Evolutionary conservation across 2,113 vertebrate species (phyloP), one percentile per base, ranked within the genome.

Genomic region (Bambusicola thoracicus): DNA sequence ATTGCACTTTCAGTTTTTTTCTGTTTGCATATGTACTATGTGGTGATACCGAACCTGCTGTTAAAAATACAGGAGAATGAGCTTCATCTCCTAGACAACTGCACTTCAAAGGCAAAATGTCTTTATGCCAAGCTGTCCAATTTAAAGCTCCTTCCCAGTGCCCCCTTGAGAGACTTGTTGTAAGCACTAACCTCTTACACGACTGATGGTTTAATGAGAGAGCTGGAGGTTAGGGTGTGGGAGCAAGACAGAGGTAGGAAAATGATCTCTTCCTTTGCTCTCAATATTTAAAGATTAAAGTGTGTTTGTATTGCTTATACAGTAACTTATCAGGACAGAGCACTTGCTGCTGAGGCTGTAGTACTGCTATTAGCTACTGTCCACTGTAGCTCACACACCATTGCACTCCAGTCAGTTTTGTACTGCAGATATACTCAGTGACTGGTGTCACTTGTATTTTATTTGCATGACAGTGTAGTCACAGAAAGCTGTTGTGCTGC

Each of bases 401-500:
- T 21, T 40, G 40, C 59, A 3, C 34, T 44, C 10, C 11, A 1
- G 49, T 11, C 19, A 62, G 63, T 3, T 38, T 4, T 12, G 14
- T 2, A 1, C 41, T 56, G 2, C n/a, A 75, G 25, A 11, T 16
- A 32, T 14, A 24, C 62, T 59, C 65, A 13, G 0, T 24, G 65
- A 3, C 22, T 51, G 29, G 3, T 89, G 65, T 56, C 68, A 46
- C 46, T 63, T 44, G 21, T 46, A 1, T 48, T 70, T 82, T 15
- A 4, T 38, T 15, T 49, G 36, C 0, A 0, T 43, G 62, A 61
- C 19, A 9, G 6, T 32, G 13, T 44, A 34, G 19, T n/a, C 75
- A 29, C 25, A 51, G 51, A 70, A 63, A 59, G 21, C 67, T 74
- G 10, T 46, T 63, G 66, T 91, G 63, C 81, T 87, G 2, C 49